These are phyloP conservation scores for Parasteatoda tepidariorum DNA, from an alignment of 1,140 invertebrate genomes.

Conservation along the genomic window DNA sequence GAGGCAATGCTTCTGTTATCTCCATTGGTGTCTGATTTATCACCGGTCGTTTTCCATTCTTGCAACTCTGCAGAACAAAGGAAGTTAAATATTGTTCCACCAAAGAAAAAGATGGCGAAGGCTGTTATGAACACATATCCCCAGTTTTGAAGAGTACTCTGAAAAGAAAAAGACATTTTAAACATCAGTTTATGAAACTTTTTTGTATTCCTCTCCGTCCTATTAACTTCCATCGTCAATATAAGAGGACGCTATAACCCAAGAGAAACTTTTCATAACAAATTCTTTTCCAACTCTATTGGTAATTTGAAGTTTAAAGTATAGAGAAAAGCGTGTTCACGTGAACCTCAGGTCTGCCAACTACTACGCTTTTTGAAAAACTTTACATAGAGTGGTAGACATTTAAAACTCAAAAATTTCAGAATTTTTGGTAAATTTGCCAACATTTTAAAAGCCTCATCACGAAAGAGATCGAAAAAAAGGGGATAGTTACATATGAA, in stretches of 20 bases:
- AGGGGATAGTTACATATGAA: too few species aligned
- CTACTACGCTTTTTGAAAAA: too few species aligned
- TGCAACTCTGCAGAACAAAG: conserved; percentile 86
- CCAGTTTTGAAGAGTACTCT: conserved; percentile 66
- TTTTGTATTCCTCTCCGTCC: too few species aligned
- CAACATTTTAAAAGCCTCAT: too few species aligned
- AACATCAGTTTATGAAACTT: neutral
- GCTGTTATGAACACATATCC: conserved; percentile 65
- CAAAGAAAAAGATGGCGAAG: conserved; percentile 70
- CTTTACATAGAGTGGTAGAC: too few species aligned
- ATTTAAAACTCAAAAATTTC: too few species aligned
- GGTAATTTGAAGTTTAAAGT: neutral
- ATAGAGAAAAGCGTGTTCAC: neutral
- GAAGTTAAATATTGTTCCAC: conserved; percentile 80
- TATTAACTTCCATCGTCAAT: too few species aligned
- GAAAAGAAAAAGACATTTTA: neutral
- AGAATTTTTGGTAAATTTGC: too few species aligned
- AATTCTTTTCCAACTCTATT: neutral
- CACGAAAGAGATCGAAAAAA: too few species aligned
- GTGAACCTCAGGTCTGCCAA: too few species aligned
- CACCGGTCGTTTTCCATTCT: conserved; percentile 72
- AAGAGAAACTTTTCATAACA: neutral
- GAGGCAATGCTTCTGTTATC: neutral
- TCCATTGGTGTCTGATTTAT: neutral
- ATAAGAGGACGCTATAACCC: neutral